Base-by-base conservation (phyloP, 2,888 invertebrate species). In the Amiota minor region DNA sequence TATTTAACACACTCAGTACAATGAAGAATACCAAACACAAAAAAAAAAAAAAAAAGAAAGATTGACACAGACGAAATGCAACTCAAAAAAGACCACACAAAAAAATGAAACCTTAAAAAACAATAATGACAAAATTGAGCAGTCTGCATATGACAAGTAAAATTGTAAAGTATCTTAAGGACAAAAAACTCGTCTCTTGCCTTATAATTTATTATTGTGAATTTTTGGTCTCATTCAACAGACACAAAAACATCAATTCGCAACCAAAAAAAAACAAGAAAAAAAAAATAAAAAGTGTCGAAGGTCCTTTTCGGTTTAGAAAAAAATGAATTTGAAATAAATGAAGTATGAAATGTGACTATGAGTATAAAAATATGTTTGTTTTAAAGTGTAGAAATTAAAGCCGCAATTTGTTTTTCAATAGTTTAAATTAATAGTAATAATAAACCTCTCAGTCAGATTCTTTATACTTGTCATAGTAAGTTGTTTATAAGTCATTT, bases 121-220 rank as follows among this genome's bases (percentile, higher is more conserved):
- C 0, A 59, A 20, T 59, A n/a, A 20, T 20, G 16, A 59, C 20
- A 59, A 68, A 50, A 14, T 62, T 23, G 23, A 35, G 35, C 18
- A 75, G 79, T 81, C 86, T 83, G 83, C 77, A 84, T 83, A 84
- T 83, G 86, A 83, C 83, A 86, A 78, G 74, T 79, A 78, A 53
- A 72, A 68, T 61, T 12, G 45, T 12, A n/a, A 49, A 55, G 45
- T 64, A 2, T 59, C 11, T 47, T 4, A 46, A 23, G 45, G 45
- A 20, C n/a, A 68, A 16, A 46, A 47, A 53, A 68, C 9, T 12
- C 20, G 20, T 53, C 11, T 11, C 62, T 23, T 35, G 35, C 35
- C 23, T 9, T 9, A 53, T 68, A 68, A 68, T 68, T 68, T 68
- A 68, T 68, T n/a, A 53, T 53, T 53, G 23, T 8, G 53, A 49